Conservation (phyloP, 2,888 invertebrate genomes). For the Drosophila quasianomalipes region DNA sequence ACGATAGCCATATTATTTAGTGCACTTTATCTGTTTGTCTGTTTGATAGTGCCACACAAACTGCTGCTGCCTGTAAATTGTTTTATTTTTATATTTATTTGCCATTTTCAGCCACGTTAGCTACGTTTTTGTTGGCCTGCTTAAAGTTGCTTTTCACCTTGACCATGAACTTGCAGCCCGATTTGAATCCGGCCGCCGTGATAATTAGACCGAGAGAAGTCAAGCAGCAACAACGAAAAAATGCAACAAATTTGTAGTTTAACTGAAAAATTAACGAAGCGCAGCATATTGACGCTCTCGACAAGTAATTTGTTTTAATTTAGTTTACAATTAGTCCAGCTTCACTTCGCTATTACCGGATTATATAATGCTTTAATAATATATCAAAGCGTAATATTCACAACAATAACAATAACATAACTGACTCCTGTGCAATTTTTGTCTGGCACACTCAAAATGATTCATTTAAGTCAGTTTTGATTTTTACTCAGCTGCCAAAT, state of each 20-base stretch:
- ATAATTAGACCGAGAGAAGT: slow-evolving; percentile 3
- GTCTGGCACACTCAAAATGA: slow-evolving; percentile 1
- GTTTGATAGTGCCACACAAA: slow-evolving; percentile 37
- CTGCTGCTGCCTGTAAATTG: slow-evolving; percentile 36
- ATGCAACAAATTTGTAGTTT: slow-evolving; percentile 9
- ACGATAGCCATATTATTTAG: slow-evolving; percentile 51
- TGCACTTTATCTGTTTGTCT: slow-evolving; percentile 29
- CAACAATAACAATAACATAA: background rate
- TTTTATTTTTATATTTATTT: slow-evolving; percentile 16
- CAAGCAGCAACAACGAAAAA: slow-evolving; percentile 17
- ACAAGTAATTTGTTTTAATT: slow-evolving; percentile 1
- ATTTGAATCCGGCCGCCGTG: slow-evolving; percentile 6
- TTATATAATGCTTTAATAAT: background rate
- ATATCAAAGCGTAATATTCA: slow-evolving; percentile 3
- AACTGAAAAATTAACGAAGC: slow-evolving; percentile 18
- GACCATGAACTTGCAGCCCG: slow-evolving; percentile 66
- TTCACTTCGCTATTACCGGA: slow-evolving; percentile 2
- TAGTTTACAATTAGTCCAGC: slow-evolving; percentile 2
- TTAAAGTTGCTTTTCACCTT: slow-evolving; percentile 52
- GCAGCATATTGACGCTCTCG: slow-evolving; percentile 1
- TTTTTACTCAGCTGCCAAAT: slow-evolving; percentile 7
- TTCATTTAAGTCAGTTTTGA: slow-evolving; percentile 2
- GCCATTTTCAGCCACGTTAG: slow-evolving; percentile 11
- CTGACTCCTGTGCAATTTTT: background rate
- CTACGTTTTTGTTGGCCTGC: slow-evolving; percentile 23